Evolutionary conservation across 2,113 vertebrate species (phyloP), one percentile per base, ranked within the genome.

Genomic region (Prochilodus magdalenae): DNA sequence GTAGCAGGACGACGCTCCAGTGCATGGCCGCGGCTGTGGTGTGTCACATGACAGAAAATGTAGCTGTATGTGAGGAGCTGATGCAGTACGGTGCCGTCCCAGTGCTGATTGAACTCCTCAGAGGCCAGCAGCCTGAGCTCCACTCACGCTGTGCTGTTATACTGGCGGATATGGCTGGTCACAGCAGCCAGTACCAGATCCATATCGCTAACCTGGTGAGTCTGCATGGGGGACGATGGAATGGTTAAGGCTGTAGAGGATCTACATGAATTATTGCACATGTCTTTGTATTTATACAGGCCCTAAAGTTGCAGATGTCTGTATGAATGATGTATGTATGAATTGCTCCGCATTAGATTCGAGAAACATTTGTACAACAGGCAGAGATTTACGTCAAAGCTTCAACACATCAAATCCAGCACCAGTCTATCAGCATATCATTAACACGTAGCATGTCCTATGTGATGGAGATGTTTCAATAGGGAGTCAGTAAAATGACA

Each of bases 121-220:
- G 2, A 1, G 80, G 70, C 0, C 87, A 83, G 0, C 84, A 93
- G 20, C 87, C 93, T 0, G 93, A 94, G 27, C 86, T 95, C 20
- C 90, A 92, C 11, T 93, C 93, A 12, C 93, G 93, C 65, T 94
- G 93, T 60, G 88, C 93, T 2, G 84, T 94, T 53, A 84, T 95
- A 80, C 87, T 95, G 0, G 91, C 89, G 1, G 94, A 95, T 51
- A 88, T 94, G 62, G 93, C 93, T 3, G 87, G 87, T 57, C 90
- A 87, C 60, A 65, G 85, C 40, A 66, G 73, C 8, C 81, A 85
- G 67, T 88, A 91, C 84, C 91, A 92, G 85, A 83, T 76, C 55
- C 75, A 87, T 18, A 90, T 95, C 36, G 86, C 93, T 77, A 57
- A 89, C 73, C 73, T 87, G 74, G 94, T 94, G 86, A 90, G 93